These are phyloP conservation scores for Smittia aterrima DNA, from an alignment of 2,888 invertebrate species.

Conservation along the genomic window DNA sequence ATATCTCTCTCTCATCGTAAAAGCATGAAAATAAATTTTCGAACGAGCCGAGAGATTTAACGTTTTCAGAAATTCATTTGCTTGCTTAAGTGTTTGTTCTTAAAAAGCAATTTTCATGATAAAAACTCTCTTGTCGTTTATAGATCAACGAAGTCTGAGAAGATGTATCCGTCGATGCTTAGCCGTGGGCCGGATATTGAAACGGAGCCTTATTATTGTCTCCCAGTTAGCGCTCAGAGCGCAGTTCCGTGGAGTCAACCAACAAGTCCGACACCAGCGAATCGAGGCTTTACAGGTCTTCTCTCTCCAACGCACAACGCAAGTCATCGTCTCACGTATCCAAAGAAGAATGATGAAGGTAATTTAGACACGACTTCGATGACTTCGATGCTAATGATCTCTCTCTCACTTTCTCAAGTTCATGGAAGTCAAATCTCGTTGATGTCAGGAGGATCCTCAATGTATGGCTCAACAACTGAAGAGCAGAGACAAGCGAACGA, in stretches of 20 bases:
- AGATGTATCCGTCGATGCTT: constrained; percentile 89
- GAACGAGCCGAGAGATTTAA: no score
- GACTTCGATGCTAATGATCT: background rate
- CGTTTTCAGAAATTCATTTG: no score
- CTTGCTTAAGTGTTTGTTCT: no score
- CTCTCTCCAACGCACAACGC: constrained; percentile 62
- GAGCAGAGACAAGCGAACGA: constrained; percentile 81
- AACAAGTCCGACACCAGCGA: constrained; percentile 65
- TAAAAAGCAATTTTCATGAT: no score
- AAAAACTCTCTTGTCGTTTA: no score
- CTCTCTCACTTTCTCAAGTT: constrained; percentile 57
- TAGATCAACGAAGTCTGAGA: constrained; percentile 94
- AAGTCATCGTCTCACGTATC: constrained; percentile 62
- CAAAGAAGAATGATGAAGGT: constrained; percentile 70
- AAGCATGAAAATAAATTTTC: no score
- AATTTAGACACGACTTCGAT: constrained; percentile 43
- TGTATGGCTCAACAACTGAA: constrained; percentile 90
- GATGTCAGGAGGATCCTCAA: constrained; percentile 88
- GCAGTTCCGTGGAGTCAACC: constrained; percentile 67
- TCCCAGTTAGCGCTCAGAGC: constrained; percentile 63
- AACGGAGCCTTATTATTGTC: constrained; percentile 81
- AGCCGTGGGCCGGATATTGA: constrained; percentile 79
- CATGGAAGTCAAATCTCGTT: constrained; percentile 91
- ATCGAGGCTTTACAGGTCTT: constrained; percentile 54
- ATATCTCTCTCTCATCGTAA: no score